Base-by-base conservation (phyloP, 2,888 invertebrate species). In the Amitus sp. region DNA sequence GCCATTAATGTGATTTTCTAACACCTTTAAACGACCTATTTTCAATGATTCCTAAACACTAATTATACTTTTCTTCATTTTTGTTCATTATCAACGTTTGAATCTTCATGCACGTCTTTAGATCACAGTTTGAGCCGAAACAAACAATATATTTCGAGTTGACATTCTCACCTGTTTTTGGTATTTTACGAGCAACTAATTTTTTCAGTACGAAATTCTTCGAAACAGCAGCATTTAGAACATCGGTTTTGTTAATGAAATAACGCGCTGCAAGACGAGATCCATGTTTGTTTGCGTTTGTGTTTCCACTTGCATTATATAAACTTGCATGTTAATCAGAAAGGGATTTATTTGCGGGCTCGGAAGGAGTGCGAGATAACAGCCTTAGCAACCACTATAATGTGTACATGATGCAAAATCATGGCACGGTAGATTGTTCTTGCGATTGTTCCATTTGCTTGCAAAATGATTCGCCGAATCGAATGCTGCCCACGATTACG, bases 251-350 rank as follows among this genome's bases (percentile, higher is more conserved):
- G 61, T 52, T 58, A 57, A 61, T 62, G 65, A 58, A 62, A 56
- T 42, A 55, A 55, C 62, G 47, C 43, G 56, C 51, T 23, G 48
- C 52, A 51, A 50, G 28, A 55, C 42, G 59, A 37, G 37, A 6
- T 12, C 37, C 37, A 5, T 48, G 13, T 28, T 18, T 49, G 20
- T 23, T 43, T 6, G 43, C 13, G 43, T 43, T 43, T 23, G 13
- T n/a, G 27, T 27, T 65, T 59, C 58, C 55, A 56, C 50, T 56
- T 46, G 49, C 56, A 51, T 48, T 50, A 58, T 55, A 57, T 56
- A 45, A 62, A 68, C 66, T 68, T 70, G 71, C 72, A 75, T 75
- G 76, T 79, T 79, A 78, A 78, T 79, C 79, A 79, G 76, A 74
- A 75, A 75, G 71, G 73, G 73, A 79, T 79, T 79, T 78, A 78